A percentile compares a stretch with the other conserved stretches of the same genome.
phyloP scores from a whole-genome alignment of 2,888 invertebrate genomes.

The Desoria tigrina region DNA sequence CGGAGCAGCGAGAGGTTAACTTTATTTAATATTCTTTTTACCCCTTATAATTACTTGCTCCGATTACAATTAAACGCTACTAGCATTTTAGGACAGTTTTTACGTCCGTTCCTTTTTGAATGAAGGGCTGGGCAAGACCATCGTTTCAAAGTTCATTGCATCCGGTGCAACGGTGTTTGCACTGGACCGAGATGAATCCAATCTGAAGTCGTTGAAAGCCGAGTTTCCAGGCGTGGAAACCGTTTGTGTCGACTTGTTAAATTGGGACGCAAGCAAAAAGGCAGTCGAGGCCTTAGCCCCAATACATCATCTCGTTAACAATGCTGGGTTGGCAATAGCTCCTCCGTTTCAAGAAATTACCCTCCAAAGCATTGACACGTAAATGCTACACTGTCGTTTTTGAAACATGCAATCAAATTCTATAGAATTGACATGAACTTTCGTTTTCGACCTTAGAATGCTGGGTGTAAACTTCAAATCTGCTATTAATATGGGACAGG shows the following conservation, averaged over 20 bases:
- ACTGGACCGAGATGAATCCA: conserved; percentile 22
- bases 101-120: no score
- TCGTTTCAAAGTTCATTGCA: conserved; percentile 26
- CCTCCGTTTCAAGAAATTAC: conserved; percentile 23
- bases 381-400: no score
- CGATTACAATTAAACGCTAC: neutral
- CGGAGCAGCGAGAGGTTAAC: conserved; percentile 29
- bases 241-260: conserved; percentile 18
- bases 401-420: no score
- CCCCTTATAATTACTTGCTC: neutral
- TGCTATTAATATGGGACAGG: conserved; percentile 29
- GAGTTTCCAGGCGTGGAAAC: conserved; percentile 24
- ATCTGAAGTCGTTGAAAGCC: conserved; percentile 12
- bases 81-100: no score
- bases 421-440: no score
- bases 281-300: conserved; percentile 25
- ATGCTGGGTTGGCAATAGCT: conserved; percentile 30
- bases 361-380: neutral
- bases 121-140: conserved; percentile 26
- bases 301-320: conserved; percentile 29
- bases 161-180: conserved; percentile 28
- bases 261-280: conserved; percentile 26
- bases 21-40: neutral
- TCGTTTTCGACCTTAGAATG: no score
- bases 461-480: conserved; percentile 30